Evolutionary conservation across 2,113 vertebrate species (phyloP).

Genomic region (Psammodynastes pulverulentus): DNA sequence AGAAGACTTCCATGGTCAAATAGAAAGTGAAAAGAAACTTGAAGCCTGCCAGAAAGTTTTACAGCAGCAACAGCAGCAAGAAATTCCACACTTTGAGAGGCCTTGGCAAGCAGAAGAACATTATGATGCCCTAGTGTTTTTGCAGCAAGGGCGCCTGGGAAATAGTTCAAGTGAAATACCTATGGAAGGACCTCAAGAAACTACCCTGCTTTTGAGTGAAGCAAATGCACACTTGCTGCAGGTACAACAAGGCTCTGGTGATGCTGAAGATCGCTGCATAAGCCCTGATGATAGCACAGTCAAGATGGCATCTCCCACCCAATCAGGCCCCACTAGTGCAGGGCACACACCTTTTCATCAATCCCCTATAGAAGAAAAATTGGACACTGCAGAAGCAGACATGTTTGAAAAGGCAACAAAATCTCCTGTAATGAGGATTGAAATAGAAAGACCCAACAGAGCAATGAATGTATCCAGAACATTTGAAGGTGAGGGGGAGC

Average conservation of each 20-base stretch:
- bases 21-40: slow-evolving; percentile 74
- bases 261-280: slow-evolving; percentile 84
- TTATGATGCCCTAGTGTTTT: slow-evolving; percentile 70
- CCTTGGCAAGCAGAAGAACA: slow-evolving; percentile 79
- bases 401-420: slow-evolving; percentile 65
- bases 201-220: slow-evolving; percentile 12
- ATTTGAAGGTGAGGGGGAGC: not conserved
- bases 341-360: slow-evolving; percentile 89
- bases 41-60: slow-evolving; percentile 61
- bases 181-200: slow-evolving; percentile 25
- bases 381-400: slow-evolving; percentile 69
- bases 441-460: slow-evolving; percentile 35
- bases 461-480: not conserved
- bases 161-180: slow-evolving; percentile 19
- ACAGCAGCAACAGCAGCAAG: slow-evolving; percentile 80
- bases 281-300: slow-evolving; percentile 95
- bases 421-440: slow-evolving; percentile 55
- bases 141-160: slow-evolving; percentile 47
- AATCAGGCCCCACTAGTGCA: slow-evolving; percentile 90
- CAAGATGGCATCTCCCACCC: slow-evolving; percentile 90
- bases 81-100: slow-evolving; percentile 76
- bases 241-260: slow-evolving; percentile 67
- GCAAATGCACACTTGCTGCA: slow-evolving; percentile 53
- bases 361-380: slow-evolving; percentile 89
- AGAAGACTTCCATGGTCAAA: slow-evolving; percentile 83